Percentiles rank a stretch among this genome's conserved stretches.
These are phyloP conservation scores for Falcunculus frontatus DNA, from an alignment of 2,113 vertebrate species.

Conservation along the genomic window DNA sequence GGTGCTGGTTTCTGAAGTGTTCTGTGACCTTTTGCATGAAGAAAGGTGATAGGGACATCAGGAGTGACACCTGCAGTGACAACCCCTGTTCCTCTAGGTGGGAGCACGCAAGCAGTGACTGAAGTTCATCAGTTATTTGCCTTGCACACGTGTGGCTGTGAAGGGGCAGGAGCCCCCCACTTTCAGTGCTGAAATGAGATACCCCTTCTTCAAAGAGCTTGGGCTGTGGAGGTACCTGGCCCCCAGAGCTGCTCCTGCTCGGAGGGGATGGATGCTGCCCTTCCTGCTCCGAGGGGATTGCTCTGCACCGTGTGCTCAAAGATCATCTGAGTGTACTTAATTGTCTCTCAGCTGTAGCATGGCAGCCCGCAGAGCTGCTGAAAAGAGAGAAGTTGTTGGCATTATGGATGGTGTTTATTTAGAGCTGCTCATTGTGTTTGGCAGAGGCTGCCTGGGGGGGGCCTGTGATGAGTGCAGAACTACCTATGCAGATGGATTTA, in stretches of 20 bases:
- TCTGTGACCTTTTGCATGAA: background rate
- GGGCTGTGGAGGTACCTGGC: background rate
- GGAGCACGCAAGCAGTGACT: background rate
- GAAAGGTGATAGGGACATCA: background rate
- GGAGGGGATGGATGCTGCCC: background rate
- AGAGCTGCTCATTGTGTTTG: background rate
- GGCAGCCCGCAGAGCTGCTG: background rate
- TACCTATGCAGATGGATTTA: background rate
- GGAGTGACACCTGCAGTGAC: background rate
- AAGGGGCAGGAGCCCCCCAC: background rate
- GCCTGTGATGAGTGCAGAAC: background rate
- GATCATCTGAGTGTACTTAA: background rate
- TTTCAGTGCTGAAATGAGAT: background rate
- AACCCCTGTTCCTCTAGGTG: background rate
- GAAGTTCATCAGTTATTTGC: rapidly evolving
- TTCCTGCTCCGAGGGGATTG: background rate
- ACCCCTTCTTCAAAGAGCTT: background rate
- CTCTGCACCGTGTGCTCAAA: background rate
- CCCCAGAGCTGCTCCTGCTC: background rate
- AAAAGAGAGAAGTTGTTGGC: background rate
- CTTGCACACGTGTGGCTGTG: rapidly evolving
- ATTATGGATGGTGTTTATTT: background rate
- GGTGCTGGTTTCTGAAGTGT: background rate
- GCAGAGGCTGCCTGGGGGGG: background rate
- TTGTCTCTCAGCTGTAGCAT: background rate